Percentiles rank a stretch among this genome's conserved stretches.
Conservation (phyloP, 2,888 invertebrate species). For the Eristalis tenax region DNA sequence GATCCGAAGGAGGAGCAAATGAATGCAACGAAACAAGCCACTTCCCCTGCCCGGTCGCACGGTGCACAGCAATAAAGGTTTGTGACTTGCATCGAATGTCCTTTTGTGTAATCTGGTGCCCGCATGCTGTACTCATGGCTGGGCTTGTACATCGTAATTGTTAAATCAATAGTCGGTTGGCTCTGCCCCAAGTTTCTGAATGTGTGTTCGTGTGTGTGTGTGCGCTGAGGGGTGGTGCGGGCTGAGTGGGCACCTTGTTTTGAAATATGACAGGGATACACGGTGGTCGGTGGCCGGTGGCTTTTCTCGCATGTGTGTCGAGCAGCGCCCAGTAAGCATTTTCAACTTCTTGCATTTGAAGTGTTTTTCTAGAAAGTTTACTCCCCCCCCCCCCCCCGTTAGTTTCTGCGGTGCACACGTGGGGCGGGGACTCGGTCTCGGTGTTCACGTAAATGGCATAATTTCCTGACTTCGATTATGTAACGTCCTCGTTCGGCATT, state of each 20-base stretch:
- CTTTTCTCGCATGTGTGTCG: slow-evolving; percentile 3
- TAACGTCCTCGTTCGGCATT: slow-evolving; percentile 7
- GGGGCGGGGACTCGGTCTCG: not conserved
- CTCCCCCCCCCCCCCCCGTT: not conserved
- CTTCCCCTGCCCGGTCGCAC: not conserved
- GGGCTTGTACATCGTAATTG: slow-evolving; percentile 46
- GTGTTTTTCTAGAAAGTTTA: slow-evolving; percentile 51
- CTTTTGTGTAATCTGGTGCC: slow-evolving; percentile 23
- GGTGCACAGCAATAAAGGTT: slow-evolving; percentile 32
- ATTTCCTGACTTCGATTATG: slow-evolving; percentile 23
- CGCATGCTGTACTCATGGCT: slow-evolving; percentile 14
- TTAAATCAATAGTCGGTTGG: slow-evolving; percentile 65
- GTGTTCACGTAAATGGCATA: not conserved
- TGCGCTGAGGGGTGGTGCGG: not conserved
- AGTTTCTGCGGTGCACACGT: not conserved
- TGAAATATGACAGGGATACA: not conserved
- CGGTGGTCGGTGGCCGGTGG: not conserved
- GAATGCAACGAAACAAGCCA: slow-evolving; percentile 23
- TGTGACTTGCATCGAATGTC: slow-evolving; percentile 21
- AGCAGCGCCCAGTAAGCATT: slow-evolving; percentile 34
- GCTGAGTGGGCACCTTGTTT: not conserved
- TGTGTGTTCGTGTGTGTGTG: not conserved
- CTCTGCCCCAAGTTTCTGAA: slow-evolving; percentile 37
- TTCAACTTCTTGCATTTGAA: slow-evolving; percentile 34
- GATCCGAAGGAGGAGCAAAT: not conserved